A percentile compares a stretch with the other conserved stretches of the same genome.
These are phyloP conservation scores for Acanthosepion lycidas DNA, from an alignment of 2,888 invertebrate species.

Conservation along the genomic window DNA sequence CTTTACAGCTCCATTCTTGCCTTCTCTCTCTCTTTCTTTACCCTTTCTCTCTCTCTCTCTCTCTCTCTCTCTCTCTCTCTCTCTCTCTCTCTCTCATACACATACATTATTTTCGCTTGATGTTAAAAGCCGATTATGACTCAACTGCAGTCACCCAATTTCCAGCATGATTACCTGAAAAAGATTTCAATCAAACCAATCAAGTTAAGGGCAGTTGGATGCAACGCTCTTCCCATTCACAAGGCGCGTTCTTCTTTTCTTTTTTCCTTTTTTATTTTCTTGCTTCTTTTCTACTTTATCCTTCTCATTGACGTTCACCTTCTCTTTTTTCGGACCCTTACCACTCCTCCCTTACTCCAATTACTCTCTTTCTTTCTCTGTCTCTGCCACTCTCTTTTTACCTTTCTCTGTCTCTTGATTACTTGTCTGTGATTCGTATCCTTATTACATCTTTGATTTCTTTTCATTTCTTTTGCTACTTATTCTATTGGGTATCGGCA, in stretches of 20 bases:
- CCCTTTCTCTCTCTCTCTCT: not conserved
- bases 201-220: not conserved
- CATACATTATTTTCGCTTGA: not conserved
- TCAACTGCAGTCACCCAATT: not conserved
- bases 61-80: not conserved
- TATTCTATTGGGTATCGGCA: too few relatives aligned
- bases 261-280: not conserved
- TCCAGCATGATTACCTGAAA: slow-evolving; percentile 33
- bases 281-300: not conserved
- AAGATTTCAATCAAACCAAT: slow-evolving; percentile 33
- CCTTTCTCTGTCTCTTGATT: too few relatives aligned
- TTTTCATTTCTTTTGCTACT: too few relatives aligned
- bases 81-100: not conserved
- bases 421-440: too few relatives aligned
- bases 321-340: not conserved
- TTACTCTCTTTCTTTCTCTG: not conserved
- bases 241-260: not conserved
- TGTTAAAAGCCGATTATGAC: slow-evolving; percentile 21
- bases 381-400: not conserved
- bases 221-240: not conserved
- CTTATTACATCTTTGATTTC: too few relatives aligned
- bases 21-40: not conserved
- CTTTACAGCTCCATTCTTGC: not conserved
- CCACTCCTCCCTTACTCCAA: not conserved
- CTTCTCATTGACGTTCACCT: not conserved